Evolutionary conservation across 2,113 vertebrate genomes (phyloP).

Genomic region (Gracilinanus agilis): DNA sequence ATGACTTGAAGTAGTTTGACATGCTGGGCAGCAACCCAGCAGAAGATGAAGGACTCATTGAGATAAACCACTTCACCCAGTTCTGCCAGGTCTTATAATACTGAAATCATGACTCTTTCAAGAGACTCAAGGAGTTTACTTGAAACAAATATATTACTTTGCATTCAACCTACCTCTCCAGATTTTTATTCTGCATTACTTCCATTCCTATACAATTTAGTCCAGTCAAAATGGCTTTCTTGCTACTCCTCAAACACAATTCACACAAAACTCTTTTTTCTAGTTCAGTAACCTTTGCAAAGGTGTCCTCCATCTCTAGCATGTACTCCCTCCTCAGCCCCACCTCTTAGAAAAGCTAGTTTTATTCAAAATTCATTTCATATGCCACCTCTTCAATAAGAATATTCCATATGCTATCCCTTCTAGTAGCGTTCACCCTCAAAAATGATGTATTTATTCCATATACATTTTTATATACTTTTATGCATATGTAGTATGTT

Average conservation of each 20-base stretch:
- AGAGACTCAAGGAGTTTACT: not conserved
- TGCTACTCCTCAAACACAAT: not conserved
- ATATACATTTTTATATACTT: not conserved
- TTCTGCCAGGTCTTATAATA: not conserved
- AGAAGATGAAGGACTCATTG: not conserved
- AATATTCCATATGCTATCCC: not conserved
- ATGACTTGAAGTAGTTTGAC: not conserved
- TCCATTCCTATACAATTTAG: not conserved
- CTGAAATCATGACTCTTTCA: not conserved
- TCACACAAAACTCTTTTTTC: not conserved
- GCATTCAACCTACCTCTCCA: not conserved
- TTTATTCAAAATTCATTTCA: not conserved
- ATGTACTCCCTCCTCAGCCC: not conserved
- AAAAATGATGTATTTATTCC: not conserved
- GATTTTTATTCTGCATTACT: not conserved
- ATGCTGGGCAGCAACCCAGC: not conserved
- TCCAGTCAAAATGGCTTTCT: not conserved
- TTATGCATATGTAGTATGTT: not conserved
- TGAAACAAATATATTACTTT: not conserved
- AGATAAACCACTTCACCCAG: not conserved
- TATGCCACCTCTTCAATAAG: not conserved
- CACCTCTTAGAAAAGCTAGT: not conserved
- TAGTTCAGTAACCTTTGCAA: not conserved
- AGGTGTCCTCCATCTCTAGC: too few relatives aligned
- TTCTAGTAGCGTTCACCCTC: not conserved